Conservation (phyloP, 2,797 vertebrate species). For the Siniperca undulata region DNA sequence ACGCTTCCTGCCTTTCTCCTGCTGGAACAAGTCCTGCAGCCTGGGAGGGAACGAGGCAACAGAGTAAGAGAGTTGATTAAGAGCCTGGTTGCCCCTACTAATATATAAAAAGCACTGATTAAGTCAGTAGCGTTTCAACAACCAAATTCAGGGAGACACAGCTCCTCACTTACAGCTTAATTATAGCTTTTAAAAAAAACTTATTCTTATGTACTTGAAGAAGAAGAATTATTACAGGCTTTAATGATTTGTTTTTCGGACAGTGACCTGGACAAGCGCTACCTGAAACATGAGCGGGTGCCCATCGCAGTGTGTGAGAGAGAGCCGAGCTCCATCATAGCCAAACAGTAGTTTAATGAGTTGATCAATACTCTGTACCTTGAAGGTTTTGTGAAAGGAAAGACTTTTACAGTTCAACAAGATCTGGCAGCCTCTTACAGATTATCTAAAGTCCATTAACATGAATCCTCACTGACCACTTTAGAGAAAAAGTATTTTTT, state of each 20-base stretch:
- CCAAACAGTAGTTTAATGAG: background rate
- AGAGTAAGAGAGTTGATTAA: background rate
- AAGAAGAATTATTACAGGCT: background rate
- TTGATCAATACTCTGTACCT: background rate
- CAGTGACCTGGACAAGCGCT: slow-evolving; percentile 99
- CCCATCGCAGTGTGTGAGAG: slow-evolving; percentile 98
- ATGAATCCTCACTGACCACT: background rate
- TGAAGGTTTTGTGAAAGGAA: background rate
- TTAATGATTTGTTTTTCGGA: background rate
- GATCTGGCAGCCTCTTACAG: background rate
- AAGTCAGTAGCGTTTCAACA: too few relatives aligned
- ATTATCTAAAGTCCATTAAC: background rate
- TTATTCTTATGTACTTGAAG: background rate
- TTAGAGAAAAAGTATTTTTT: background rate
- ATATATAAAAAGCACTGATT: too few relatives aligned
- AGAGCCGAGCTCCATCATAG: slow-evolving; percentile 97
- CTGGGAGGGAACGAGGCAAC: slow-evolving; percentile 72
- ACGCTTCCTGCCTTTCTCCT: slow-evolving; percentile 97
- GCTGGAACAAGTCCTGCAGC: slow-evolving; percentile 97
- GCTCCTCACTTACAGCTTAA: background rate
- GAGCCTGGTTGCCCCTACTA: too few relatives aligned
- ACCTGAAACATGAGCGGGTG: slow-evolving; percentile 96
- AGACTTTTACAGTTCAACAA: background rate
- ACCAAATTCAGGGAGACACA: background rate
- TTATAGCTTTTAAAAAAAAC: too few relatives aligned